Percentiles rank a stretch among this genome's conserved stretches.
Conservation (phyloP, 2,113 vertebrate species). For the Chionomys nivalis region DNA sequence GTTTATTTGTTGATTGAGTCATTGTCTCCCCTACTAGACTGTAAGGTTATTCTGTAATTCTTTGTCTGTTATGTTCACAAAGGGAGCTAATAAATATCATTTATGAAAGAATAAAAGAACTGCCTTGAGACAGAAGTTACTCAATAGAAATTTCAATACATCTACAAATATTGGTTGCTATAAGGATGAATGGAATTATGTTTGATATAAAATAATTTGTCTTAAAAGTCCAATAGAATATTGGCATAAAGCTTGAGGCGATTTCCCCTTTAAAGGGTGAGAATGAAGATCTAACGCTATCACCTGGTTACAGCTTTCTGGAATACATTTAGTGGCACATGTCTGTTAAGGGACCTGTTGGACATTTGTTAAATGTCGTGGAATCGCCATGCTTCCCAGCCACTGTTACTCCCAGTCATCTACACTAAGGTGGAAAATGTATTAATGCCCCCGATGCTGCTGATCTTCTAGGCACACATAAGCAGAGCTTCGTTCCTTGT, state of each 20-base stretch:
- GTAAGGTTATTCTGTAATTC: not conserved
- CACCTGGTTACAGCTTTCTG: not conserved
- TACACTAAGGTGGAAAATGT: not conserved
- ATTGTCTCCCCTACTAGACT: not conserved
- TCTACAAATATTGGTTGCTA: not conserved
- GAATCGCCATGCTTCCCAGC: not conserved
- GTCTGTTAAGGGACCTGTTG: not conserved
- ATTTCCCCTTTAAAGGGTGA: not conserved
- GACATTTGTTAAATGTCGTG: not conserved
- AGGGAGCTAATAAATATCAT: not conserved
- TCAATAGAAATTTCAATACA: not conserved
- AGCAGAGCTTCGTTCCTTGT: not conserved
- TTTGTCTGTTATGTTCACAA: not conserved
- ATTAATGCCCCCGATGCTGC: not conserved
- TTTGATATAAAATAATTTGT: not conserved
- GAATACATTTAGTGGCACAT: not conserved
- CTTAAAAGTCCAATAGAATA: not conserved
- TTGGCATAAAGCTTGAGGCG: not conserved
- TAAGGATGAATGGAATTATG: not conserved
- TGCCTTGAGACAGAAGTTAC: not conserved
- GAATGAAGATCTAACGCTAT: not conserved
- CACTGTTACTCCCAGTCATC: not conserved
- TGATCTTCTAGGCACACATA: not conserved
- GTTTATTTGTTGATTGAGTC: not conserved
- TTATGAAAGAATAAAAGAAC: slow-evolving; percentile 1